Evolutionary conservation across 2,888 invertebrate genomes (phyloP), one percentile per base, ranked within the genome.

Genomic region (Helobdella robusta): DNA sequence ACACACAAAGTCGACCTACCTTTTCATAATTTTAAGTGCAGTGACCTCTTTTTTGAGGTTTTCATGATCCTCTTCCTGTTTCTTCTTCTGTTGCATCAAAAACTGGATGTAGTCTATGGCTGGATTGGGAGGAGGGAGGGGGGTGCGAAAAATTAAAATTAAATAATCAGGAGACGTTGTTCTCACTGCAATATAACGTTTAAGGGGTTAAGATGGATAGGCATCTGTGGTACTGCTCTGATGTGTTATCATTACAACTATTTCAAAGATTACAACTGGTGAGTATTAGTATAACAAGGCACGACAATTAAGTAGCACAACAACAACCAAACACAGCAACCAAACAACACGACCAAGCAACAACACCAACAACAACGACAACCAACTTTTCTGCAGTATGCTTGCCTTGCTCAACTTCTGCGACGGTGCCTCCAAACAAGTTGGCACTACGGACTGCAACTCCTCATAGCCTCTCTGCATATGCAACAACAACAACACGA

Each of bases 361-460:
- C n/a, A n/a, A n/a, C 2, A 8, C 1, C 15, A 36, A 64, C 3
- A 1, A 34, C 20, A 23, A 30, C 59, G 11, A 3, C 15, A n/a
- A 35, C 78, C 74, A 70, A 81, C 80, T 93, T 81, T 90, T 91
- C 81, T 94, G 94, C 48, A 95, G 84, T 50, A 92, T 88, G 52
- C 92, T 89, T 59, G 94, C 95, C 83, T 95, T 95, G 80, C 94
- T 94, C 44, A 93, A 84, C 81, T 95, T 95, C 78, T 92, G 91
- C 20, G 62, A 50, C n/a, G 66, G 44, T 30, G 90, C 89, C 32
- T 90, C 85, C 8, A 76, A 73, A 78, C 94, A 94, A 46, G 88
- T 87, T 0, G 94, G 94, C 15, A 95, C 93, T 69, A 94, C 81
- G 74, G 89, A 88, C 80, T 93, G 93, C 23, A 95, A 82, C 2